Percentiles rank a stretch among this genome's conserved stretches.
These are phyloP conservation scores for Heteractis magnifica DNA, from an alignment of 92 coral and sea anemone species.

Conservation along the genomic window DNA sequence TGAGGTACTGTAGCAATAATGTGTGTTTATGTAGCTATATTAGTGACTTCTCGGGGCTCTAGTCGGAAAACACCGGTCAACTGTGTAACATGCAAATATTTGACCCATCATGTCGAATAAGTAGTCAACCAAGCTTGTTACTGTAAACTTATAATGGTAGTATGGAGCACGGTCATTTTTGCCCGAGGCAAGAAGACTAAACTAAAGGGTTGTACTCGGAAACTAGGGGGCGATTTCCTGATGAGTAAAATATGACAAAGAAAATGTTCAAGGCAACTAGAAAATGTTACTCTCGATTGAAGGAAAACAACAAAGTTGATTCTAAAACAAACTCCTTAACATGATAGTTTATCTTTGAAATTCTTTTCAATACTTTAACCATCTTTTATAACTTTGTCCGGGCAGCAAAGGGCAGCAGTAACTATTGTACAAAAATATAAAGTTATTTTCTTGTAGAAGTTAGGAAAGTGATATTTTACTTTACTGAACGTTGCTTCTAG, in stretches of 20 bases:
- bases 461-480: neutral
- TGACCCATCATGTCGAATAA: constrained; percentile 77
- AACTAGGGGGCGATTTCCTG: constrained; percentile 10
- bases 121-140: constrained; percentile 54
- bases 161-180: neutral
- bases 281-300: neutral
- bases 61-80: constrained; percentile 62
- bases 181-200: constrained; percentile 16
- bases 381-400: neutral
- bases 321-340: constrained; percentile 20
- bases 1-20: constrained; percentile 12
- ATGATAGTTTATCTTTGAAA: constrained; percentile 13
- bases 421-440: neutral
- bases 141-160: constrained; percentile 59
- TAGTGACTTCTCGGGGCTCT: constrained; percentile 39
- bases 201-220: constrained; percentile 3
- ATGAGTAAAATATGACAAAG: neutral
- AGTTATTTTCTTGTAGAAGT: neutral
- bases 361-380: neutral
- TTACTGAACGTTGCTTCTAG: neutral
- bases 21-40: constrained; percentile 52
- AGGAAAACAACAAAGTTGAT: constrained; percentile 14
- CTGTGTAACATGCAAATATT: constrained; percentile 89
- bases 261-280: neutral
- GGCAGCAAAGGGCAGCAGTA: neutral